phyloP scores from a whole-genome alignment of 2,797 vertebrate genomes.

The Arrhamphus sclerolepis region DNA sequence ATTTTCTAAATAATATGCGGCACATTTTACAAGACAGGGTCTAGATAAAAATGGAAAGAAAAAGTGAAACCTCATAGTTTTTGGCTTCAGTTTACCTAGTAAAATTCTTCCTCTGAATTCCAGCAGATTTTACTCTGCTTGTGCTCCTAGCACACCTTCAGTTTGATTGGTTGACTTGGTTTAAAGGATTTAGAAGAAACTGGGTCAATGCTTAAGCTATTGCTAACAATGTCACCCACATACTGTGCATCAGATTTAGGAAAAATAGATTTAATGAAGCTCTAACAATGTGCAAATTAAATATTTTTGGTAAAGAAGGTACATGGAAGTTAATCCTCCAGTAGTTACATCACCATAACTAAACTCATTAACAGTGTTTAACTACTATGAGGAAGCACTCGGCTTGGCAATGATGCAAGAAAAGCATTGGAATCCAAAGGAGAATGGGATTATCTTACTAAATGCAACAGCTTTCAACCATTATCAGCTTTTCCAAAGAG shows the following conservation, averaged over 20 bases:
- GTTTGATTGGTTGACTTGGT: conserved; percentile 46
- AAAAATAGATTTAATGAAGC: conserved; percentile 3
- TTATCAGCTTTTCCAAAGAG: conserved; percentile 44
- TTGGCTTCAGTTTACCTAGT: conserved; percentile 38
- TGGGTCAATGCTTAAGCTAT: conserved; percentile 44
- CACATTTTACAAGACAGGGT: conserved; percentile 44
- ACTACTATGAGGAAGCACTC: conserved; percentile 28
- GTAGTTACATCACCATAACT: conserved; percentile 33
- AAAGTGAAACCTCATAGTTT: conserved; percentile 29
- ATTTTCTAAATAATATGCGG: conserved; percentile 43
- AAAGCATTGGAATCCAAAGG: conserved; percentile 48
- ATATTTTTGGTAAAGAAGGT: conserved; percentile 13
- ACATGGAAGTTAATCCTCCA: conserved; percentile 26
- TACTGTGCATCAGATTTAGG: background rate
- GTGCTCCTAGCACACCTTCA: conserved; percentile 50
- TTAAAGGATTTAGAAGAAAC: conserved; percentile 50
- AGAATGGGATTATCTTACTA: conserved; percentile 44
- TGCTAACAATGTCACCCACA: conserved; percentile 24
- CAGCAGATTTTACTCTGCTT: conserved; percentile 56
- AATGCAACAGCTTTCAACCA: conserved; percentile 52
- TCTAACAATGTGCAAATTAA: conserved; percentile 4
- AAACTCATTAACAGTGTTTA: conserved; percentile 37
- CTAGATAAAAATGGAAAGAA: conserved; percentile 15
- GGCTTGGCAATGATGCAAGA: conserved; percentile 43
- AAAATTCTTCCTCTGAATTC: conserved; percentile 38